phyloP scores from a whole-genome alignment of 2,113 vertebrate genomes.

The Mungos mungo region DNA sequence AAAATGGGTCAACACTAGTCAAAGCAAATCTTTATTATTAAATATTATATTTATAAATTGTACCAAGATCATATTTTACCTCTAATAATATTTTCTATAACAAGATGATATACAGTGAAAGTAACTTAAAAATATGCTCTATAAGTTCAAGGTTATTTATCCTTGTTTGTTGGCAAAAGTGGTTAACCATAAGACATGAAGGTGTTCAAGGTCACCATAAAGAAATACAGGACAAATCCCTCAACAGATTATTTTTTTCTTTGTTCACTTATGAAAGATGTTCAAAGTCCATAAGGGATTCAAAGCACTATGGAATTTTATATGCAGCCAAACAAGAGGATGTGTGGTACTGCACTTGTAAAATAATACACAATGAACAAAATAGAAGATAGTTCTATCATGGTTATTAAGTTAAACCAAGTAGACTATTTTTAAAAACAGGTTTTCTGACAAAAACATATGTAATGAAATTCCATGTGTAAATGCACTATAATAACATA shows the following conservation, averaged over 20 bases:
- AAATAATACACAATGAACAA: not conserved
- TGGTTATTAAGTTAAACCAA: not conserved
- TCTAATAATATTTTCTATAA: slow-evolving; percentile 48
- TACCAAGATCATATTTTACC: slow-evolving; percentile 37
- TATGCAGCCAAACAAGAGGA: not conserved
- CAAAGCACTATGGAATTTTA: not conserved
- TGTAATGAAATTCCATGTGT: not conserved
- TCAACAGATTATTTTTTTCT: not conserved
- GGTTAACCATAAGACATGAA: not conserved
- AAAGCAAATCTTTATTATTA: not conserved
- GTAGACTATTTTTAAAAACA: not conserved
- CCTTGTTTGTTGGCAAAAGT: not conserved
- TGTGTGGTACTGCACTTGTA: not conserved
- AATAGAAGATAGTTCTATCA: not conserved
- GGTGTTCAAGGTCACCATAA: not conserved
- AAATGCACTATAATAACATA: not conserved
- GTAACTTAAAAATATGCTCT: not conserved
- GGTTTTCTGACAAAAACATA: not conserved
- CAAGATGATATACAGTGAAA: slow-evolving; percentile 43
- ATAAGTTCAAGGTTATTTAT: slow-evolving; percentile 33
- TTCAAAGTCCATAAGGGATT: not conserved
- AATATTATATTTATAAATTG: not conserved
- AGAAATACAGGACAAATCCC: not conserved
- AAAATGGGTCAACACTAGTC: slow-evolving; percentile 2
- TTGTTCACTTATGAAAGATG: not conserved